Evolutionary conservation across 2,797 vertebrate genomes (phyloP), one percentile per base, ranked within the genome.

Genomic region (Mormyrus hasselquistii): DNA sequence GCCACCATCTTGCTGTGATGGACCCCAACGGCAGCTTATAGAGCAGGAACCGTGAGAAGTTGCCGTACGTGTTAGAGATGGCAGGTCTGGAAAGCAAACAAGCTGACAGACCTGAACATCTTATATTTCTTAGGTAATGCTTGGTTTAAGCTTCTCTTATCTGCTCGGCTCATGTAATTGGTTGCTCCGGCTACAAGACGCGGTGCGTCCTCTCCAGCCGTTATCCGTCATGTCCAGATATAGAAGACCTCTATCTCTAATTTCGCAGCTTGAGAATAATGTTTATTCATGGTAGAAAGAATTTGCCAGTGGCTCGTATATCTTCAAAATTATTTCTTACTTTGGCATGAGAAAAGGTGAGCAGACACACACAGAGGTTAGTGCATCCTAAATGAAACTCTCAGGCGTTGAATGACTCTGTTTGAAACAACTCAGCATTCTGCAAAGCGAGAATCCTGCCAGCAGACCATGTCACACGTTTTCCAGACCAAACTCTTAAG

Each of bases 401-500:
- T 49, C 65, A 89, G 90, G 91, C 90, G 25, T 87, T 49, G 89
- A 89, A 92, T 91, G 92, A 92, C 91, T 93, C 89, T 90, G 86
- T 91, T 87, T 87, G 92, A 57, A 90, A 83, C 85, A 76, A 88
- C 90, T 93, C 89, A 92, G 93, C 93, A 93, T 92, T 91, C 86
- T 89, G 89, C 88, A 90, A 89, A 89, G 89, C 6, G 7, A 44
- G 73, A 16, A 79, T 16, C 91, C 89, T 16, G 50, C 49, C 8
- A 5, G 9, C 19, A 29, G 83, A 53, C 47, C 22, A 53, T 85
- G 83, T 6, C 10, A 2, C 22, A 22, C 3, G 49, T 34, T 25
- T 85, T 14, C n/a, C 49, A 34, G 47, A 85, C 19, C 8, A 16
- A 25, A 49, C 22, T 22, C 25, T 53, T 53, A 53, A 85, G 83